These are phyloP conservation scores for Sylvia atricapilla DNA, from an alignment of 2,113 vertebrate genomes.

Conservation along the genomic window DNA sequence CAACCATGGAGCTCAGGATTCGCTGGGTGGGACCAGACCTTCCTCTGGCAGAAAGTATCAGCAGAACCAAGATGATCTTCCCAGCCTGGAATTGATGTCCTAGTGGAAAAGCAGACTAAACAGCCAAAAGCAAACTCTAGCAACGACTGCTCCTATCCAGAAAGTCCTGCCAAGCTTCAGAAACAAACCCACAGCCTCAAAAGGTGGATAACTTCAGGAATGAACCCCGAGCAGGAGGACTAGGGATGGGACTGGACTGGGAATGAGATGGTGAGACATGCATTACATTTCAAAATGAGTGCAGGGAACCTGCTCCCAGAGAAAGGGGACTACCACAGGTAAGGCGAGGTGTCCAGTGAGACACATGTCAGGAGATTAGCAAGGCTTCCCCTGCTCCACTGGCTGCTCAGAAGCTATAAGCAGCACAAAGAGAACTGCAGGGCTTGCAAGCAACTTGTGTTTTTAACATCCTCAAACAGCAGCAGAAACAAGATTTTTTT, in stretches of 20 bases:
- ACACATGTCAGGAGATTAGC: background rate
- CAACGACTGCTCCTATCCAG: background rate
- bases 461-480: background rate
- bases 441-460: background rate
- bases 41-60: background rate
- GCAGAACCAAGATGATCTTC: background rate
- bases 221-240: background rate
- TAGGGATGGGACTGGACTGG: background rate
- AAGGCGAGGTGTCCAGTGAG: background rate
- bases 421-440: background rate
- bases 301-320: background rate
- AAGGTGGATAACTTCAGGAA: background rate
- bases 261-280: background rate
- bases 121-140: background rate
- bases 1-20: background rate
- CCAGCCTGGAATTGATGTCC: background rate
- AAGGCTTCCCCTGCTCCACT: background rate
- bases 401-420: background rate
- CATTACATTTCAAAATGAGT: too few species aligned
- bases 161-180: background rate
- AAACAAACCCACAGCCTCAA: background rate
- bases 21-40: background rate
- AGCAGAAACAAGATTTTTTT: background rate
- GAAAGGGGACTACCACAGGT: background rate
- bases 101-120: background rate